These are phyloP conservation scores for Leguminivora glycinivorella DNA, from an alignment of 1,140 invertebrate genomes.

Conservation along the genomic window DNA sequence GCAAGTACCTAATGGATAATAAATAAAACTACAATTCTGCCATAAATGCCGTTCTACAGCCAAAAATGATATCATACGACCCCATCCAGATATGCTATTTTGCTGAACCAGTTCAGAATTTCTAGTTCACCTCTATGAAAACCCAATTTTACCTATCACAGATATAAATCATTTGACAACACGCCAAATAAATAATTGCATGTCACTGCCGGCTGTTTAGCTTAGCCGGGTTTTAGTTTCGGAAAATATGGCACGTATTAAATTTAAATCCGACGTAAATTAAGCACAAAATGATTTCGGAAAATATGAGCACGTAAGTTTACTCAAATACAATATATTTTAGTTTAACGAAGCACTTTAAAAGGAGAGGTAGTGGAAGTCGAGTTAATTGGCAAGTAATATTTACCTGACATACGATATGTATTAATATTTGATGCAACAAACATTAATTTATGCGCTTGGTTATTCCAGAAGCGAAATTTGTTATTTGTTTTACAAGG, in stretches of 20 bases:
- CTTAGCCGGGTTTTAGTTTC: neutral
- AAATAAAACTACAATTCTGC: too few species aligned
- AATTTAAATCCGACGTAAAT: neutral
- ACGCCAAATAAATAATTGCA: conserved; percentile 6
- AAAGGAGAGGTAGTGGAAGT: neutral
- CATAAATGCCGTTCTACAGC: too few species aligned
- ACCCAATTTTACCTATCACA: neutral
- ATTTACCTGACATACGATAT: too few species aligned
- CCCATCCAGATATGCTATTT: too few species aligned
- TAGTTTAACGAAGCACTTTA: neutral
- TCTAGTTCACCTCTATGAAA: neutral
- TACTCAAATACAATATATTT: neutral
- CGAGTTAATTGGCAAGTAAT: neutral
- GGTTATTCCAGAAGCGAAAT: too few species aligned
- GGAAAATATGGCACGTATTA: neutral
- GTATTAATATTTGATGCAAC: too few species aligned
- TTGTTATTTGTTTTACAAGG: too few species aligned
- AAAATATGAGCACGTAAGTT: neutral
- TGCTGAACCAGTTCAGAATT: too few species aligned
- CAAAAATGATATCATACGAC: too few species aligned
- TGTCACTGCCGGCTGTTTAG: neutral
- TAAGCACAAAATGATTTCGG: neutral
- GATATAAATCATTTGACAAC: conserved; percentile 13
- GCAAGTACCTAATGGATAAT: too few species aligned
- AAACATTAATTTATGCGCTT: too few species aligned